Evolutionary conservation across 2,888 invertebrate genomes (phyloP), one percentile per base, ranked within the genome.

Genomic region (Drosophila mercatorum): DNA sequence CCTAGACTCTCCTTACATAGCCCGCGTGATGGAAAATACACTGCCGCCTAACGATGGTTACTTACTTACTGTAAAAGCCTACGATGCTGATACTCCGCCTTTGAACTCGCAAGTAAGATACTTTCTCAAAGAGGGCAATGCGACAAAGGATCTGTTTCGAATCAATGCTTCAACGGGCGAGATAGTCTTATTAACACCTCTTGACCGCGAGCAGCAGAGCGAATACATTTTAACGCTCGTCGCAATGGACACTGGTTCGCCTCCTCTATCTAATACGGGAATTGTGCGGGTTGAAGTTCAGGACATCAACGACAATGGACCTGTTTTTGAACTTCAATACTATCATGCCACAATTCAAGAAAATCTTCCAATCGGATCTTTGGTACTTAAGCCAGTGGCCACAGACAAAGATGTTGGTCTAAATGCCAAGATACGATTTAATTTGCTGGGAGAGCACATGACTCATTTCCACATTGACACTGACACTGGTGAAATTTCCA

Each of bases 241-340:
- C 71, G 98, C 98, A 69, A 97, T 98, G 97, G 98, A 98, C 94
- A 97, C 97, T 97, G 98, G 98, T 65, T 97, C 97, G 26, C 98
- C 98, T 22, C 97, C 98, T 3, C 93, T 98, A 65, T 98, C 98
- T 3, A 98, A 98, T 56, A 97, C 98, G 5, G 98, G 98, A 44
- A 96, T 97, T 56, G 96, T 99, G 2, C 95, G 95, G 88, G 96
- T 99, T 68, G 94, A 97, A 61, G 98, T 99, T 11, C 96, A 97
- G 93, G 99, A 99, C 92, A 96, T 97, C 66, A 98, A 98, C 92
- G 98, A 98, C 92, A 97, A 98, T 92, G 95, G 96, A 80, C 98
- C 98, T 0, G 95, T 96, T 85, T 98, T 98, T 92, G 96, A 95
- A 84, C 94, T 96, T 61, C 96, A 96, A 90, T 95, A 95, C 63